Percentiles rank a stretch among this genome's conserved stretches.
Evolutionary conservation across 92 coral and sea anemone genomes (phyloP).

Genomic region (Muricea muricata): DNA sequence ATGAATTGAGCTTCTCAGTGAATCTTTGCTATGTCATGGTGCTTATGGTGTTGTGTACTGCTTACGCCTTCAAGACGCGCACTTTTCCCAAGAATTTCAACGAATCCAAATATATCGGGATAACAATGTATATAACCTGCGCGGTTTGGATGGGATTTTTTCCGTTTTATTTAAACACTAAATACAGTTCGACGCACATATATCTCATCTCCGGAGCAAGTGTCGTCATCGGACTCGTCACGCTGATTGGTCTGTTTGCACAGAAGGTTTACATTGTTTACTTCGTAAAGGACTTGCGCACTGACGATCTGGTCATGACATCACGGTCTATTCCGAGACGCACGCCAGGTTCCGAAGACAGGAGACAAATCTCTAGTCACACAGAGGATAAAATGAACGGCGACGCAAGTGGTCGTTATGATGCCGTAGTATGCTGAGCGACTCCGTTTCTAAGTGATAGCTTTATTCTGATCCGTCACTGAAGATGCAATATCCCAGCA

Average conservation of each 20-base stretch:
- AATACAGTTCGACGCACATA: not conserved
- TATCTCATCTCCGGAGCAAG: slow-evolving; percentile 38
- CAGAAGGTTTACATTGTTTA: slow-evolving; percentile 63
- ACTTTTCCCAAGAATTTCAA: no score
- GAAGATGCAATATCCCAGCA: no score
- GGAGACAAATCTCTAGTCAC: not conserved
- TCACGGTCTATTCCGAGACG: slow-evolving; percentile 6
- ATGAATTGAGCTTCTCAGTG: slow-evolving; percentile 30
- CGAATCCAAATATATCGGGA: no score
- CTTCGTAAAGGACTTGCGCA: slow-evolving; percentile 34
- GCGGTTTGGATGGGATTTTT: slow-evolving; percentile 27
- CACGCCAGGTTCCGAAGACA: not conserved
- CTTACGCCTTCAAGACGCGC: slow-evolving; percentile 31
- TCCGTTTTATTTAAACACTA: slow-evolving; percentile 25
- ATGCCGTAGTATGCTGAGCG: not conserved
- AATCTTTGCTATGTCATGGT: slow-evolving; percentile 34
- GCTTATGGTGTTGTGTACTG: slow-evolving; percentile 30
- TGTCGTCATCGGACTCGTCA: slow-evolving; percentile 69
- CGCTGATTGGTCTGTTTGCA: slow-evolving; percentile 75
- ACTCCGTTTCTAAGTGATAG: no score
- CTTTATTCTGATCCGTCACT: no score
- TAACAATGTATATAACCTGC: no score
- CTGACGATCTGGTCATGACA: slow-evolving; percentile 38
- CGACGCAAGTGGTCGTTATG: not conserved
- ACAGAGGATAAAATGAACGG: not conserved